Percentiles rank a stretch among this genome's conserved stretches.
Conservation (phyloP, 2,113 vertebrate genomes). For the Camelus bactrianus region DNA sequence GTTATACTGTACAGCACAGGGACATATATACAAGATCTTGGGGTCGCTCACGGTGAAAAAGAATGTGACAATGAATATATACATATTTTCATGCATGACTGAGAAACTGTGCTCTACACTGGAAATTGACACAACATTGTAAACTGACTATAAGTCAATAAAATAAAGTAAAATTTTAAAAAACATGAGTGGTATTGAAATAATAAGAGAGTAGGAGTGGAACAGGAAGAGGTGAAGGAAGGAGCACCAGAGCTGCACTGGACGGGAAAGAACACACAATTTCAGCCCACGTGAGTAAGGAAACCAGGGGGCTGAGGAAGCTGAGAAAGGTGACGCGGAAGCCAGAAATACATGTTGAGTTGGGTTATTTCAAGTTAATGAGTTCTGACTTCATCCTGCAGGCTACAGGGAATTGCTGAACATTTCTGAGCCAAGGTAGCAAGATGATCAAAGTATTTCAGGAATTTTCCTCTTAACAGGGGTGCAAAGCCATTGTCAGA, state of each 20-base stretch:
- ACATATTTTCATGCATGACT: no score
- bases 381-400: slow-evolving; percentile 22
- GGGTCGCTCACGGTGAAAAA: no score
- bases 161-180: no score
- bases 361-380: slow-evolving; percentile 61
- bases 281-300: not conserved
- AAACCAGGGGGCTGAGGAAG: not conserved
- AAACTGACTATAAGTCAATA: no score
- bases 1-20: no score
- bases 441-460: slow-evolving; percentile 49
- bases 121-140: no score
- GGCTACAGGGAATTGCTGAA: slow-evolving; percentile 19
- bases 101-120: no score
- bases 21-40: no score
- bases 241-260: not conserved
- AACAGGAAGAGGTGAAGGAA: not conserved
- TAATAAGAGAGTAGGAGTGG: not conserved
- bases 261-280: not conserved
- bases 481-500: slow-evolving; percentile 35
- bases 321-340: not conserved
- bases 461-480: not conserved
- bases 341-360: not conserved
- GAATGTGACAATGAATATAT: no score
- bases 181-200: not conserved
- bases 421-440: not conserved